Conservation (phyloP, 2,888 invertebrate species). For the Drosophila testacea region DNA sequence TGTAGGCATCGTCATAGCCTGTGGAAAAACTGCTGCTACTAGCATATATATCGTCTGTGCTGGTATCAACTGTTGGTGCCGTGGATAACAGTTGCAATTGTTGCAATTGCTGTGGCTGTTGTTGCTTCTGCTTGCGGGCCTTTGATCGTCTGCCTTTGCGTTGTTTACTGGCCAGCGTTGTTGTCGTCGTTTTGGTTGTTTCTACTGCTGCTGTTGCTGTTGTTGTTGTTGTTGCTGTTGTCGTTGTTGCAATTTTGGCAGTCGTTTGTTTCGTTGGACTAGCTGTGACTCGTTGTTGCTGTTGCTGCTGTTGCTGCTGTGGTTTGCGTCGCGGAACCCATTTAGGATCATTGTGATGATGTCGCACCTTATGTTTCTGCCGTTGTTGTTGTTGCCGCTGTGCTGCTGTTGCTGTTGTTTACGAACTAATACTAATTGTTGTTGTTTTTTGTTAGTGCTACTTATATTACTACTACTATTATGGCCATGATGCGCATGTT, state of each 20-base stretch:
- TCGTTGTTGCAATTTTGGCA: conserved; percentile 59
- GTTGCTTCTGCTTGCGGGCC: conserved; percentile 50
- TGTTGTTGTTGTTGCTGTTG: conserved; percentile 47
- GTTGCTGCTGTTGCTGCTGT: conserved; percentile 54
- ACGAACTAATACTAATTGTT: conserved; percentile 67
- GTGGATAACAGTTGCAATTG: conserved; percentile 45
- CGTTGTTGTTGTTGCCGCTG: conserved; percentile 55
- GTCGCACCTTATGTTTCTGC: conserved; percentile 83
- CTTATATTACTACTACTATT: conserved; percentile 82
- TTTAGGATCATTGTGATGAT: conserved; percentile 84
- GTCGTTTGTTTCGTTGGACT: conserved; percentile 61
- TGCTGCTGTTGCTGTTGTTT: conserved; percentile 42
- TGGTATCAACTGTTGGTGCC: conserved; percentile 45
- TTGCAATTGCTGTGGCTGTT: conserved; percentile 29
- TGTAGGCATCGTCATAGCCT: conserved; percentile 55
- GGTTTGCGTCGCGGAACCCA: conserved; percentile 78
- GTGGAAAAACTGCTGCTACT: conserved; percentile 51
- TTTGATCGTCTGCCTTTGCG: conserved; percentile 83
- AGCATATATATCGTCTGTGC: conserved; percentile 30
- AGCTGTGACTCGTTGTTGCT: conserved; percentile 66
- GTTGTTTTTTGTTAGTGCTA: conserved; percentile 78
- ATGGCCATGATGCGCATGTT: conserved; percentile 78
- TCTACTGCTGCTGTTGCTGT: conserved; percentile 48
- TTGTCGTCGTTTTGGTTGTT: conserved; percentile 61
- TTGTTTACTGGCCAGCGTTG: conserved; percentile 74